phyloP scores from a whole-genome alignment of 2,113 vertebrate species.

The Chaenocephalus aceratus region DNA sequence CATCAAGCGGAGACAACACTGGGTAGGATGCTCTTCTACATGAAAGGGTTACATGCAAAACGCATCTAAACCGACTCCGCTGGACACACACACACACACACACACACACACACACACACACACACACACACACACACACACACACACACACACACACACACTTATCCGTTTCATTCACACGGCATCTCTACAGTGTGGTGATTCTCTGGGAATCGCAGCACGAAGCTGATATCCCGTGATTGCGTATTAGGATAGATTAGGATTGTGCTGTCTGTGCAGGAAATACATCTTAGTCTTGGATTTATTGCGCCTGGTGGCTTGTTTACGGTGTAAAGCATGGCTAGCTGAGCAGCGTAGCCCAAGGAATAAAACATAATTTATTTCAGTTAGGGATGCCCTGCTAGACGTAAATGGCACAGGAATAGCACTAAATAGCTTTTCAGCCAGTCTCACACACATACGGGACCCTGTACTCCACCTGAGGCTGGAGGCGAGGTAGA shows the following conservation, averaged over 20 bases:
- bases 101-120: too few species aligned
- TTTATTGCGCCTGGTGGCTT: slow-evolving; percentile 59
- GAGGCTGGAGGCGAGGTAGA: slow-evolving; percentile 8
- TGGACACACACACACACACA: background rate
- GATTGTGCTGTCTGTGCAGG: slow-evolving; percentile 65
- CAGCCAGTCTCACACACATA: slow-evolving; percentile 40
- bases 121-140: too few species aligned
- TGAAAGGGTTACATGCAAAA: slow-evolving; percentile 35
- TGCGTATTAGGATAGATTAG: slow-evolving; percentile 68
- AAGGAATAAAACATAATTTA: slow-evolving; percentile 74
- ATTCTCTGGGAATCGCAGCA: slow-evolving; percentile 21
- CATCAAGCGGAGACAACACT: slow-evolving; percentile 24
- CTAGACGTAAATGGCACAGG: slow-evolving; percentile 52
- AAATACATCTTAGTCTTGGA: slow-evolving; percentile 74
- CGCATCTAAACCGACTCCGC: slow-evolving; percentile 10
- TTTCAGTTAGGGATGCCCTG: slow-evolving; percentile 69
- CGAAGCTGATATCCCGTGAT: slow-evolving; percentile 54
- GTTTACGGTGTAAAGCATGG: slow-evolving; percentile 65
- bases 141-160: background rate
- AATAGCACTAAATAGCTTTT: slow-evolving; percentile 56
- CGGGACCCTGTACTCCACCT: slow-evolving; percentile 28
- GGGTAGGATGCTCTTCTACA: slow-evolving; percentile 16
- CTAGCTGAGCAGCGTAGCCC: slow-evolving; percentile 62
- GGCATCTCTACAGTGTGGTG: slow-evolving; percentile 10
- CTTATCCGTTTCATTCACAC: slow-evolving; percentile 18